phyloP scores from a whole-genome alignment of 53 echinoderm and acorn worm species.

The Patiria pectinifera region DNA sequence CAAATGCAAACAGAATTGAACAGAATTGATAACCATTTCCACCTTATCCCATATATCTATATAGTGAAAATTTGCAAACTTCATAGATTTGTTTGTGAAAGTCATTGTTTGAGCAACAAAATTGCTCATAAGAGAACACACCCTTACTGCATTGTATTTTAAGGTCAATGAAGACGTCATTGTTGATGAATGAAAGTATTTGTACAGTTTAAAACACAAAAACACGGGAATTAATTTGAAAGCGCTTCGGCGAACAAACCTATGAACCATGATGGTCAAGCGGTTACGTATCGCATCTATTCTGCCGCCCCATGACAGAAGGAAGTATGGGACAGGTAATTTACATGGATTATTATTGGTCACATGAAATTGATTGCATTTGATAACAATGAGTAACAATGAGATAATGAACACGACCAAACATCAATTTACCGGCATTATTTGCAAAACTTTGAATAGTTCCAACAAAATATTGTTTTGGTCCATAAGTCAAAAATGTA shows the following conservation, averaged over 20 bases:
- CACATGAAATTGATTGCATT: no score
- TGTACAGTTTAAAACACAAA: constrained; percentile 18
- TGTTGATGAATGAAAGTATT: constrained; percentile 10
- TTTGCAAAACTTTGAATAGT: no score
- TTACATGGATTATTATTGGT: no score
- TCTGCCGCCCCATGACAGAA: no score
- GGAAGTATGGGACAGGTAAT: no score
- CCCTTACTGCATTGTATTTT: neutral
- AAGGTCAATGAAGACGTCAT: constrained; percentile 22
- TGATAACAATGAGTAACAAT: no score
- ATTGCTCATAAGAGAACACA: constrained; percentile 8
- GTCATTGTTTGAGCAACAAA: constrained; percentile 6
- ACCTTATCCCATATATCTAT: constrained; percentile 26
- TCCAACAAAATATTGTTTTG: no score
- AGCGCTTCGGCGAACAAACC: constrained; percentile 18
- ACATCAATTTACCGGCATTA: no score
- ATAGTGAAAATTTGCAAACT: neutral
- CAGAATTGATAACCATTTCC: constrained; percentile 38
- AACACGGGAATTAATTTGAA: constrained; percentile 1
- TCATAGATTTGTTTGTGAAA: neutral
- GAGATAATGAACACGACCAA: no score
- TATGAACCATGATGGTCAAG: constrained; percentile 34
- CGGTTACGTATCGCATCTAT: constrained; percentile 1
- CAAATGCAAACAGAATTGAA: constrained; percentile 15
- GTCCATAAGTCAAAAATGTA: no score